phyloP scores from a whole-genome alignment of 2,888 invertebrate genomes.

The Drosophila histrio region DNA sequence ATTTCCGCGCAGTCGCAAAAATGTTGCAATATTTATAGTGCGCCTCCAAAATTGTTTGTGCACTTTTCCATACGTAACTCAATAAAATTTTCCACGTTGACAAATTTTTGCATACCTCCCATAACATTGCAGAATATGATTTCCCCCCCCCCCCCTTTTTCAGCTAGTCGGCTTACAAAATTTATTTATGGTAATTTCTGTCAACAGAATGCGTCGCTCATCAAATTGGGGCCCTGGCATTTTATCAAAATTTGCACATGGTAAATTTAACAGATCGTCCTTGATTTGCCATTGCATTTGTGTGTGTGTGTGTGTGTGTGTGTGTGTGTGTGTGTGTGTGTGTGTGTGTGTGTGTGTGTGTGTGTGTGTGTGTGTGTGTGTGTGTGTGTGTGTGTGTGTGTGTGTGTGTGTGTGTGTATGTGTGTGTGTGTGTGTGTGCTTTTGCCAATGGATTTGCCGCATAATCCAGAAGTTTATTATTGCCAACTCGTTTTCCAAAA shows the following conservation, averaged over 20 bases:
- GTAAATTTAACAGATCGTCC: slow-evolving; percentile 65
- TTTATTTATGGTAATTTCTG: slow-evolving; percentile 75
- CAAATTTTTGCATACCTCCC: slow-evolving; percentile 18
- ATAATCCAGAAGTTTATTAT: slow-evolving; percentile 13
- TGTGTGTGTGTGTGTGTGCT: neutral
- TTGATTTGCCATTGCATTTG: slow-evolving; percentile 30
- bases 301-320: neutral
- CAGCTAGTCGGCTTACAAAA: slow-evolving; percentile 30
- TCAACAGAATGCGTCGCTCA: slow-evolving; percentile 51
- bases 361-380: neutral
- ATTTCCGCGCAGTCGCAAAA: slow-evolving; percentile 72
- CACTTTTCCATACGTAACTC: slow-evolving; percentile 45
- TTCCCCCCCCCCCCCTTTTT: neutral
- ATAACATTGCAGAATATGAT: neutral
- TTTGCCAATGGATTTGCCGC: neutral
- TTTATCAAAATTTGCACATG: slow-evolving; percentile 61
- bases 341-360: neutral
- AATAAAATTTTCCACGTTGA: slow-evolving; percentile 55
- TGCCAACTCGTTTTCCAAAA: slow-evolving; percentile 28
- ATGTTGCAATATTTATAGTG: slow-evolving; percentile 64
- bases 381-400: neutral
- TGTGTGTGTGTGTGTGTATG: neutral
- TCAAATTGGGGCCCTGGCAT: slow-evolving; percentile 39
- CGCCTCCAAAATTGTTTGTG: slow-evolving; percentile 17
- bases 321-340: neutral